phyloP scores from a whole-genome alignment of 2,888 invertebrate genomes.

The Dynastes tityus region DNA sequence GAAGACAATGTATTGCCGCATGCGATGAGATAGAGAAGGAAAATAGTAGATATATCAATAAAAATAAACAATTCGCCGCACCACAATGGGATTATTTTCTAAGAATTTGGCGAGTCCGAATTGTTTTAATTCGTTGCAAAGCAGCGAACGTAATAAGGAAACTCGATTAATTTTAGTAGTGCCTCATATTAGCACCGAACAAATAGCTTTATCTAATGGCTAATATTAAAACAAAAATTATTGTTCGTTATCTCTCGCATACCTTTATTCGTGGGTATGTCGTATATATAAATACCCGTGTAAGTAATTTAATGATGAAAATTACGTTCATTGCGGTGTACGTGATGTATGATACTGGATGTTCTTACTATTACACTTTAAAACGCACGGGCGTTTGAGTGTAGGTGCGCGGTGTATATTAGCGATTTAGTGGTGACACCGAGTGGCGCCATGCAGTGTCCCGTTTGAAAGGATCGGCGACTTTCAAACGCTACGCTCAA shows the following conservation, averaged over 20 bases:
- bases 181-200: constrained; percentile 28
- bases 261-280: constrained; percentile 13
- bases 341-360: constrained; percentile 10
- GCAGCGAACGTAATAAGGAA: constrained; percentile 20
- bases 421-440: too few relatives aligned
- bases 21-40: neutral
- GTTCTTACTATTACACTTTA: neutral
- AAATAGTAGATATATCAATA: constrained; percentile 15
- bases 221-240: constrained; percentile 44
- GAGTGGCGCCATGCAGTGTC: too few relatives aligned
- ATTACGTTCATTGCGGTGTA: constrained; percentile 8
- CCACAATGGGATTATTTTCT: neutral
- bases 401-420: too few relatives aligned
- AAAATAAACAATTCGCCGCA: neutral
- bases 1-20: constrained; percentile 9
- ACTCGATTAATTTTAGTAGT: constrained; percentile 2
- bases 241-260: constrained; percentile 42
- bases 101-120: neutral
- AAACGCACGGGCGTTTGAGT: too few relatives aligned
- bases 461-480: too few relatives aligned
- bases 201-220: constrained; percentile 43
- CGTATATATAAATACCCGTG: neutral
- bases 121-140: neutral
- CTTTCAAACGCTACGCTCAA: too few relatives aligned
- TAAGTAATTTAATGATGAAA: constrained; percentile 34